phyloP scores from a whole-genome alignment of 1,140 invertebrate genomes.

The Sycophaga agraensis region DNA sequence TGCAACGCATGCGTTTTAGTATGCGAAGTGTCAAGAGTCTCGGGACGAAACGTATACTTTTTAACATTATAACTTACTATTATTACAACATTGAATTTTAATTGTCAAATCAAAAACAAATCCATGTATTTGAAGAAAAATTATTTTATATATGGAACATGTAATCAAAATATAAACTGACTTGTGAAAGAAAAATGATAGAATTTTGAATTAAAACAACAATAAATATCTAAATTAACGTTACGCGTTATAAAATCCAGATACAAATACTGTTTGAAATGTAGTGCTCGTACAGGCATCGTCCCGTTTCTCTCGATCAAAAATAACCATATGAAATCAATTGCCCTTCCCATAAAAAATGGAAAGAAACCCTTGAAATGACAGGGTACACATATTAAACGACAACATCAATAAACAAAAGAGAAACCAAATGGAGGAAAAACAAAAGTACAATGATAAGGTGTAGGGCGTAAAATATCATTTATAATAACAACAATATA shows the following conservation, averaged over 20 bases:
- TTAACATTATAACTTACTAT: too few species aligned
- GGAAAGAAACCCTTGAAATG: not conserved
- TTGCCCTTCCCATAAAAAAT: not conserved
- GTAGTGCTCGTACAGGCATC: too few species aligned
- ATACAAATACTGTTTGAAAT: too few species aligned
- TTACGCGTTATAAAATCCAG: too few species aligned
- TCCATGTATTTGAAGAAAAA: not conserved
- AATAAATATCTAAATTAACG: too few species aligned
- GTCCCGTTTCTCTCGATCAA: constrained; percentile 4
- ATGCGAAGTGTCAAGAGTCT: not conserved
- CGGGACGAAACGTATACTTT: constrained; percentile 15
- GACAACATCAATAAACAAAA: not conserved
- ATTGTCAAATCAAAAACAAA: not conserved
- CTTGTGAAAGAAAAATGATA: too few species aligned
- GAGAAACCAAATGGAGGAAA: not conserved
- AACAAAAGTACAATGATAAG: not conserved
- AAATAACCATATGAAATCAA: not conserved
- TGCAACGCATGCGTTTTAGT: constrained; percentile 9
- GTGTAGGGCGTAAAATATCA: not conserved
- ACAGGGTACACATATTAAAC: not conserved
- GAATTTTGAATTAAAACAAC: too few species aligned
- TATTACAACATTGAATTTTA: too few species aligned
- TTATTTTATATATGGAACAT: too few species aligned
- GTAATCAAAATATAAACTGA: too few species aligned
- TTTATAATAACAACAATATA: too few species aligned